Evolutionary conservation across 2,888 invertebrate species (phyloP), one percentile per base, ranked within the genome.

Genomic region (Octonoba sinensis): DNA sequence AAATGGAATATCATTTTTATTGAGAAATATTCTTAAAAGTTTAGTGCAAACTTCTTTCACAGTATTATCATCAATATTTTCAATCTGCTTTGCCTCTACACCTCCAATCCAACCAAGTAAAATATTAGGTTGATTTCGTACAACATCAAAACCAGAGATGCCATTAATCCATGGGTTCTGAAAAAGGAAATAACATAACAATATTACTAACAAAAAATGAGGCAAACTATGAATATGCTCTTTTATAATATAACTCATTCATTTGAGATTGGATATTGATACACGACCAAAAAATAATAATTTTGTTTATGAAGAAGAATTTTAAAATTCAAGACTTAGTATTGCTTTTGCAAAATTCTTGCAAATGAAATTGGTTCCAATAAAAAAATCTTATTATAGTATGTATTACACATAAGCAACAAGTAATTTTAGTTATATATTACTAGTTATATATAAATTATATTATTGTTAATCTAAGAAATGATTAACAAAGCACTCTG

Each of bases 91-190:
- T 11, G 93, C 92, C 46, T 92, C 92, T 74, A 89, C 87, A 0
- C 92, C 92, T 16, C 92, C 92, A 11, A 93, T 89, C 93, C 93
- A 93, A 0, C 91, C 93, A 11, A 93, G 86, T 44, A 93, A 87
- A 46, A 92, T 90, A 83, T 89, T 90, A 1, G 89, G 88, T 54
- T 90, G 88, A n/a, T 87, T 86, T 15, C 92, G 86, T 51, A 92
- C 89, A 12, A 87, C 86, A 86, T 93, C 93, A 88, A 93, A 93
- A 1, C 93, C 93, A 18, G 92, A 91, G 44, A 93, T 88, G 85
- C 91, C 90, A 84, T 89, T 89, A 3, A 90, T 89, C 93, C 93
- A 93, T 36, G 77, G 73, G 70, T 72, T 83, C 71, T 70, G 66
- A 71, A 76, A 64, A 49, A 36, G 12, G 20, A 3, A 56, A 56